These are phyloP conservation scores for Himalopsyche phryganea DNA, from an alignment of 1,140 invertebrate species.

Conservation along the genomic window DNA sequence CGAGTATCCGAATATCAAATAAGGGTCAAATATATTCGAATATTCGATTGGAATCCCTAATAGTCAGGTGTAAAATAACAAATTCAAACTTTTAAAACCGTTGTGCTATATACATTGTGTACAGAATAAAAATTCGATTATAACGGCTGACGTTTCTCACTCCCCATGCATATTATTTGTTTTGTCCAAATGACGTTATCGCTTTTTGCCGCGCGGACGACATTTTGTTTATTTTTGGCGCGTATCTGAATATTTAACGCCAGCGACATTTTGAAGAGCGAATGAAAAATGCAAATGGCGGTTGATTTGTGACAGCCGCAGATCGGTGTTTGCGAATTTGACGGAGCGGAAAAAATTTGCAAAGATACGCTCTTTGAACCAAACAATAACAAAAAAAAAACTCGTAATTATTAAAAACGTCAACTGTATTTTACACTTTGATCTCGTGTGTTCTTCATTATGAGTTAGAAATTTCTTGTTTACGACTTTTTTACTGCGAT, in stretches of 20 bases:
- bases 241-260: slow-evolving; percentile 4
- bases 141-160: not conserved
- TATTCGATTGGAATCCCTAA: too few species aligned
- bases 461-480: too few species aligned
- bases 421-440: not conserved
- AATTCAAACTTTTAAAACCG: too few species aligned
- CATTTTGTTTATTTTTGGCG: not conserved
- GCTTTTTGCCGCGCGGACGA: not conserved
- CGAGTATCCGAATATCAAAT: too few species aligned
- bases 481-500: too few species aligned
- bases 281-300: slow-evolving; percentile 25
- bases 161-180: not conserved
- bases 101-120: too few species aligned
- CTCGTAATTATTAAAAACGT: not conserved
- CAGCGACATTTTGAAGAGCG: slow-evolving; percentile 9
- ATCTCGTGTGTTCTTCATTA: too few species aligned
- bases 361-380: too few species aligned
- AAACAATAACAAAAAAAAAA: not conserved
- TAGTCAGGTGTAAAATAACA: too few species aligned
- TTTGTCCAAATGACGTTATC: slow-evolving; percentile 1
- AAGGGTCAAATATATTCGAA: too few species aligned
- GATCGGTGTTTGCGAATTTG: slow-evolving; percentile 1
- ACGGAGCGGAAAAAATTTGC: not conserved
- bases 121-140: slow-evolving; percentile 1
- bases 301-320: slow-evolving; percentile 10